Evolutionary conservation across 2,888 invertebrate genomes (phyloP).

Genomic region (Trichacis sp.): DNA sequence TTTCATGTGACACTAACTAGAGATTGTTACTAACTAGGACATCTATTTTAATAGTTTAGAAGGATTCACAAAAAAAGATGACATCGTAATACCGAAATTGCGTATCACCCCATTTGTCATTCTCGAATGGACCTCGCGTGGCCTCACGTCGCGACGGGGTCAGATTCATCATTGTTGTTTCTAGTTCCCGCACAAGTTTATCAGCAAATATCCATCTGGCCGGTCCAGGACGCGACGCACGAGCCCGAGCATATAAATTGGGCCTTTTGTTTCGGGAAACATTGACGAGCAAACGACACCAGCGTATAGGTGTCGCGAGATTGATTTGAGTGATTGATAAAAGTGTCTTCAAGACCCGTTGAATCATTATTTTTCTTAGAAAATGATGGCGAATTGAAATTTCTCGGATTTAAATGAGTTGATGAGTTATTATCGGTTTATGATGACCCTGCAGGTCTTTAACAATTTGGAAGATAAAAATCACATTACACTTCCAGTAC

Average conservation of each 20-base stretch:
- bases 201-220: conserved; percentile 23
- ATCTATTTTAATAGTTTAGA: too few relatives aligned
- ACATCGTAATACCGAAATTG: neutral
- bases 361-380: too few relatives aligned
- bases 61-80: too few relatives aligned
- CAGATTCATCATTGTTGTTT: conserved; percentile 28
- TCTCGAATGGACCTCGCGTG: conserved; percentile 27
- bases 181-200: conserved; percentile 14
- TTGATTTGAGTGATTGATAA: neutral
- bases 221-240: conserved; percentile 20
- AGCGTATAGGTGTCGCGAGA: neutral
- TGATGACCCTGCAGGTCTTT: too few relatives aligned
- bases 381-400: too few relatives aligned
- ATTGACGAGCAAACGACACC: conserved; percentile 7
- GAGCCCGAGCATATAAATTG: conserved; percentile 11
- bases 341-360: neutral
- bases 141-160: conserved; percentile 38
- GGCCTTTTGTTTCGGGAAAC: conserved; percentile 4
- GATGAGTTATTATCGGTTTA: too few relatives aligned
- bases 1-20: too few relatives aligned
- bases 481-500: too few relatives aligned
- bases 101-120: conserved; percentile 1
- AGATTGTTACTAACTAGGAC: too few relatives aligned
- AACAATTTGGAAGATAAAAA: too few relatives aligned
- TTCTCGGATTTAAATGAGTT: too few relatives aligned